These are phyloP conservation scores for Lepidothrix coronata DNA, from an alignment of 2,113 vertebrate species.

Conservation along the genomic window DNA sequence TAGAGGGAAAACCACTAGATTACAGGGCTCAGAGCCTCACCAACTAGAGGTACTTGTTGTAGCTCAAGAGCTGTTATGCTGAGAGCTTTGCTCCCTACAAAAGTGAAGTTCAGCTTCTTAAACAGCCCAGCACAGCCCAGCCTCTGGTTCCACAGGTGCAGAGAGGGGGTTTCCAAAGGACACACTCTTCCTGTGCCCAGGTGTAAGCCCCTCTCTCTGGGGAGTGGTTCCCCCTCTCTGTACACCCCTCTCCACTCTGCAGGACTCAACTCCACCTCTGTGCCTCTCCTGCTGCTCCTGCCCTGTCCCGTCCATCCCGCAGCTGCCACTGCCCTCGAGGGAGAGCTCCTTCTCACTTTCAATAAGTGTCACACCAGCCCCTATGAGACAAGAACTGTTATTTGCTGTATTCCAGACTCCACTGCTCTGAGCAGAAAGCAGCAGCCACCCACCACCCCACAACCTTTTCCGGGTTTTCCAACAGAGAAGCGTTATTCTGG, in stretches of 20 bases:
- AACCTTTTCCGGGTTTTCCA: background rate
- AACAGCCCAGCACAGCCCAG: background rate
- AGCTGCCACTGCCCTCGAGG: background rate
- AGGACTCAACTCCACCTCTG: background rate
- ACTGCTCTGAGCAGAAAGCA: background rate
- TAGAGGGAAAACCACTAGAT: background rate
- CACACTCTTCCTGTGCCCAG: background rate
- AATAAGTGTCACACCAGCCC: background rate
- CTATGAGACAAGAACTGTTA: background rate
- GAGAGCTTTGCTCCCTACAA: background rate
- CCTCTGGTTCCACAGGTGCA: background rate
- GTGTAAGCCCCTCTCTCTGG: background rate
- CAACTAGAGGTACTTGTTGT: background rate
- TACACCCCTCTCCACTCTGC: background rate
- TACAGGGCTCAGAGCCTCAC: background rate
- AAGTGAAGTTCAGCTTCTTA: background rate
- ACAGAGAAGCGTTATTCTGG: background rate
- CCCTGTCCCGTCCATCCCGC: fast-evolving
- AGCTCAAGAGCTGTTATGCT: background rate
- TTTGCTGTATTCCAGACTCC: background rate
- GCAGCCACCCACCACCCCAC: background rate
- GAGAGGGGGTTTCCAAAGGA: background rate
- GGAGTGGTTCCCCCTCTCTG: background rate
- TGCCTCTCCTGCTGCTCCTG: background rate
- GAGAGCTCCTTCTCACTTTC: background rate